Conservation (phyloP, 2,888 invertebrate species). For the Diaperis boleti region DNA sequence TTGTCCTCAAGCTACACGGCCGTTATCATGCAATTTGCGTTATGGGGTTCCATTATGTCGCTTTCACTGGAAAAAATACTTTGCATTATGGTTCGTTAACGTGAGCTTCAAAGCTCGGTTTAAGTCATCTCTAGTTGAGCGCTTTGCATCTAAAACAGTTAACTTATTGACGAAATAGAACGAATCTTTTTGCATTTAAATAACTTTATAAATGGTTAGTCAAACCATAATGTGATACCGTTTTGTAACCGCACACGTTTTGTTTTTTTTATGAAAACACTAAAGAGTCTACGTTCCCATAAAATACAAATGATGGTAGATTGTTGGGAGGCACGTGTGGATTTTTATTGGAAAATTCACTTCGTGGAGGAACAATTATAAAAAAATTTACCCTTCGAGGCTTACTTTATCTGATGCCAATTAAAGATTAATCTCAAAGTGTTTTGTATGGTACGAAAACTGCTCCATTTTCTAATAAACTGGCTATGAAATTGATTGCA, state of each 20-base stretch:
- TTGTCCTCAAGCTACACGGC: slow-evolving; percentile 29
- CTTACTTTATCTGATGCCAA: slow-evolving; percentile 14
- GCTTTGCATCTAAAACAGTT: slow-evolving; percentile 24
- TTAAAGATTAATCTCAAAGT: slow-evolving; percentile 24
- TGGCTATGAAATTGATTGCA: slow-evolving; percentile 8
- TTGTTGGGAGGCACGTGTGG: slow-evolving; percentile 19
- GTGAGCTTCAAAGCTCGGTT: slow-evolving; percentile 3
- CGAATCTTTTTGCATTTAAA: slow-evolving; percentile 35
- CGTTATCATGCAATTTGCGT: slow-evolving; percentile 33
- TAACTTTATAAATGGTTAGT: slow-evolving; percentile 39
- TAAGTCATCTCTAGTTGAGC: neutral
- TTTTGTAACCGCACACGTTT: slow-evolving; percentile 41
- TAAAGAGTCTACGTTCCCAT: slow-evolving; percentile 33
- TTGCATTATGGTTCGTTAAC: slow-evolving; percentile 28
- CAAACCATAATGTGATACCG: slow-evolving; percentile 42
- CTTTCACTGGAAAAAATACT: slow-evolving; percentile 10
- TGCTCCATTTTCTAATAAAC: slow-evolving; percentile 14
- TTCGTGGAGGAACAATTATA: slow-evolving; percentile 5
- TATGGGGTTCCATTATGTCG: slow-evolving; percentile 32
- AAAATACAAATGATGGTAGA: slow-evolving; percentile 18
- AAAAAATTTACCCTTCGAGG: slow-evolving; percentile 3
- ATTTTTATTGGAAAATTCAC: slow-evolving; percentile 15
- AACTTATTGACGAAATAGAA: slow-evolving; percentile 23
- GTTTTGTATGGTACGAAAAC: slow-evolving; percentile 16
- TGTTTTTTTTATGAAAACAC: slow-evolving; percentile 27